Evolutionary conservation across 1,140 invertebrate species (phyloP), one percentile per base, ranked within the genome.

Genomic region (Apis cerana): DNA sequence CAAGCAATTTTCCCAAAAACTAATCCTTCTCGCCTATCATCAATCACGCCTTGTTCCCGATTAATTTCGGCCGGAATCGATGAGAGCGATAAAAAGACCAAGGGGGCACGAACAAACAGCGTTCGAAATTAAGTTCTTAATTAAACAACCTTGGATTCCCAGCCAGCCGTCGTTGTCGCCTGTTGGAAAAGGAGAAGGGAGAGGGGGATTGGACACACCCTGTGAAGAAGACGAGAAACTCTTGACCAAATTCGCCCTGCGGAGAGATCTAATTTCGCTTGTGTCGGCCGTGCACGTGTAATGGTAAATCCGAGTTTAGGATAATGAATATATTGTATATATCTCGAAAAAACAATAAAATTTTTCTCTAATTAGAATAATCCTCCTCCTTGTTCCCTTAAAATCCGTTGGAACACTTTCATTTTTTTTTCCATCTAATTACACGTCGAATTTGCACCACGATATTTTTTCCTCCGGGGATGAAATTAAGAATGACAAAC

Each of bases 211-310:
- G 59, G 70, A 74, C 61, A 52, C 54, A 21, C 23, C 1, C 11
- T 21, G 5, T n/a, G 50, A 64, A 74, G 59, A 72, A 74, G 83
- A 75, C 83, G 65, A 75, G 80, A 78, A 76, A 58, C 17, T 43
- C 27, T 15, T 13, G 64, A 67, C 80, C 21, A 86, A 75, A 83
- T 83, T 86, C 80, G 33, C 67, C 68, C 72, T 12, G 23, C 59
- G 84, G 71, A 65, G 71, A 67, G 80, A 86, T 86, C 85, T 86
- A 87, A 87, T 87, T 87, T 83, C 71, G 65, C 61, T 62, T 33
- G 76, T 61, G 75, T 59, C 21, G 27, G 27, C 69, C 21, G 5
- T 58, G 69, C 79, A 48, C 79, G 69, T 82, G 80, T 79, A 87
- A 75, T 72, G 56, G 68, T 71, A 54, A 59, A 58, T 54, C 0